Percentiles rank a stretch among this genome's conserved stretches.
phyloP scores from a whole-genome alignment of 1,140 invertebrate genomes.

The Amphibalanus amphitrite region DNA sequence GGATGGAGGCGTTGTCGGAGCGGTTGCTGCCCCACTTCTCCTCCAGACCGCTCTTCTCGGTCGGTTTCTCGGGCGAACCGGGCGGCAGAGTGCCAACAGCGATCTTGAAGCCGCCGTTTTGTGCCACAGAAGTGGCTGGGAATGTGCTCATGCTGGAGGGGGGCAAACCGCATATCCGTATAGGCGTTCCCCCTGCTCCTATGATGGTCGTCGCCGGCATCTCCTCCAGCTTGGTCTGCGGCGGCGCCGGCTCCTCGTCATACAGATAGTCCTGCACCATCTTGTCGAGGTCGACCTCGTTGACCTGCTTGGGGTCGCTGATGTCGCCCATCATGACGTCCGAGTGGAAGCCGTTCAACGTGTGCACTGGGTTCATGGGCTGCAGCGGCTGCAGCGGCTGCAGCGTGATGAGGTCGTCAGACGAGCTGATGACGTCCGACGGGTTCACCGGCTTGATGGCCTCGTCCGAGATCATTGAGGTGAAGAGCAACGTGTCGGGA shows the following conservation, averaged over 20 bases:
- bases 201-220: background rate
- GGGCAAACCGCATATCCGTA: background rate
- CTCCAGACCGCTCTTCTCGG: background rate
- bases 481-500: background rate
- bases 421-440: constrained; percentile 2
- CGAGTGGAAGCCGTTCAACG: background rate
- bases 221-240: background rate
- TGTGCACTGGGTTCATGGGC: background rate
- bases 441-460: background rate
- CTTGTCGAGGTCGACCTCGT: background rate
- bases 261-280: constrained; percentile 5
- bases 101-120: background rate
- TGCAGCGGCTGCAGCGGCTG: constrained; percentile 5
- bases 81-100: background rate
- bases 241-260: background rate
- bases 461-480: background rate
- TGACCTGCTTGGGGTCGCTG: background rate
- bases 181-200: background rate
- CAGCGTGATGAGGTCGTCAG: constrained; percentile 2
- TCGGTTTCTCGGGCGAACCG: background rate
- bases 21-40: background rate
- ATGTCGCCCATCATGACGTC: background rate
- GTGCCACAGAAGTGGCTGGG: background rate
- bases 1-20: constrained; percentile 16
- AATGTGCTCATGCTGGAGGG: background rate